A percentile compares a stretch with the other conserved stretches of the same genome.
These are phyloP conservation scores for Chrosomus eos DNA, from an alignment of 2,797 vertebrate genomes.

Conservation along the genomic window DNA sequence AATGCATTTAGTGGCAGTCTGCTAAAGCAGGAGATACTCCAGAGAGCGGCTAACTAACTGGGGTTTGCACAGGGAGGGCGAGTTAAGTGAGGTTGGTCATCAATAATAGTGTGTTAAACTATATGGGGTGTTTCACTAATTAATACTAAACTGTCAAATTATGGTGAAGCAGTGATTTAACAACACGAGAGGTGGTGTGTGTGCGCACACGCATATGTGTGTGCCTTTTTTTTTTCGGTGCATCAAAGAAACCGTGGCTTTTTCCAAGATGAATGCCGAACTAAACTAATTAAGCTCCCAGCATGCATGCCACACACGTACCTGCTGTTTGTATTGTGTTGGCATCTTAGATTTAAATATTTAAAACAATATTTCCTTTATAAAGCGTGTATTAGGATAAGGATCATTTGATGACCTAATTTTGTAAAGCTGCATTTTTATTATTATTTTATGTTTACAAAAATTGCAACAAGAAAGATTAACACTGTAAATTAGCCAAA, in stretches of 20 bases:
- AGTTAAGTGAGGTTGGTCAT: constrained; percentile 63
- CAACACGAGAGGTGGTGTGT: constrained; percentile 45
- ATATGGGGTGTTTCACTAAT: constrained; percentile 55
- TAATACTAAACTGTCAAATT: constrained; percentile 63
- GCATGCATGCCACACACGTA: constrained; percentile 38
- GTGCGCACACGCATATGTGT: background rate
- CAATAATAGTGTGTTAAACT: constrained; percentile 62
- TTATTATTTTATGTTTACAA: too few species aligned
- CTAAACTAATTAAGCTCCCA: constrained; percentile 53
- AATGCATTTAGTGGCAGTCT: constrained; percentile 67
- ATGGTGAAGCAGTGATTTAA: constrained; percentile 59
- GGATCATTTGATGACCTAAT: constrained; percentile 24
- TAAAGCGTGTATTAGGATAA: background rate
- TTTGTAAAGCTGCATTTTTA: background rate
- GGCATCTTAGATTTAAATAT: constrained; percentile 25
- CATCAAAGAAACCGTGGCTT: constrained; percentile 41
- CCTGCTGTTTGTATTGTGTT: constrained; percentile 51
- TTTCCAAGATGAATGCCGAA: constrained; percentile 43
- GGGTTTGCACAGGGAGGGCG: constrained; percentile 55
- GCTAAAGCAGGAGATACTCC: constrained; percentile 59
- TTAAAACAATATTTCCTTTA: constrained; percentile 29
- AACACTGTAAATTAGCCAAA: background rate
- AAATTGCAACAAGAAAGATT: background rate
- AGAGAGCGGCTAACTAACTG: constrained; percentile 65
- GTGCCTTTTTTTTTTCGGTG: constrained; percentile 18